phyloP scores from a whole-genome alignment of 2,888 invertebrate genomes.

The Schizaphis graminum region DNA sequence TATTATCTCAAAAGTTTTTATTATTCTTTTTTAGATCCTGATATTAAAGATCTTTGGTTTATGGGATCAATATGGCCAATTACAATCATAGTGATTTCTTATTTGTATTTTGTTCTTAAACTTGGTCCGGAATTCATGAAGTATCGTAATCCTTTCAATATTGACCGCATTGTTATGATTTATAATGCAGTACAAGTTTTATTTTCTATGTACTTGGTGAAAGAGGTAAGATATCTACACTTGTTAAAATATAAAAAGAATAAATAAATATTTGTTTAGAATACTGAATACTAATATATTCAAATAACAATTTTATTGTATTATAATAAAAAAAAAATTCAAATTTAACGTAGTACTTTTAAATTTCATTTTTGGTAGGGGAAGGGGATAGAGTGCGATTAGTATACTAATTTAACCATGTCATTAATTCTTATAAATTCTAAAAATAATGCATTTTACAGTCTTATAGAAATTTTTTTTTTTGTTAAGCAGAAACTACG shows the following conservation, averaged over 20 bases:
- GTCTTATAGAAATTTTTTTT: neutral
- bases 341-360: neutral
- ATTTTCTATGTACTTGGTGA: conserved; percentile 56
- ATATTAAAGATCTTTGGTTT: conserved; percentile 63
- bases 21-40: conserved; percentile 53
- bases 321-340: neutral
- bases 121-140: conserved; percentile 66
- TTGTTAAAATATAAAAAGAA: neutral
- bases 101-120: conserved; percentile 66
- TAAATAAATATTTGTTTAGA: neutral
- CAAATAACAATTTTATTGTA: neutral
- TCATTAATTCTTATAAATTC: neutral
- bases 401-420: neutral
- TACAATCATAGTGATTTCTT: conserved; percentile 38
- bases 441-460: neutral
- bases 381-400: neutral
- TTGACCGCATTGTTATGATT: conserved; percentile 63
- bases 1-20: neutral
- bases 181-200: conserved; percentile 65
- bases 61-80: conserved; percentile 66
- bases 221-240: conserved; percentile 59
- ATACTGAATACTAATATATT: neutral
- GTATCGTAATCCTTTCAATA: conserved; percentile 61
- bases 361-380: neutral
- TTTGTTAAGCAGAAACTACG: neutral